Conservation (phyloP, 2,888 invertebrate genomes). For the Adela reaumurella region DNA sequence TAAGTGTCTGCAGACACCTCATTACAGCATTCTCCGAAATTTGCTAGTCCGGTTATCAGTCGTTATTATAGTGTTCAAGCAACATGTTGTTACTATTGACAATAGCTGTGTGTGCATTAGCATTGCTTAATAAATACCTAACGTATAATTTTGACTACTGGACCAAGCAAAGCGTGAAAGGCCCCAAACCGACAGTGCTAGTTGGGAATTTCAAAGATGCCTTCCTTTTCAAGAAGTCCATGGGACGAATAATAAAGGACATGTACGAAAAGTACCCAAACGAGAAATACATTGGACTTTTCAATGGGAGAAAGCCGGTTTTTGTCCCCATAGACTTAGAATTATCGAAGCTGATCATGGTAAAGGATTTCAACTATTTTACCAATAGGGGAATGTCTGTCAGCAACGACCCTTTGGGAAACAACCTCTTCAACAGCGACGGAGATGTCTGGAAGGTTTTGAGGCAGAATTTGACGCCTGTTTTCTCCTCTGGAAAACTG, state of each 20-base stretch:
- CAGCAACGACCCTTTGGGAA: background rate
- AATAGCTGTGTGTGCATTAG: background rate
- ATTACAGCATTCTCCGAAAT: too few species aligned
- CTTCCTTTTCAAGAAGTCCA: background rate
- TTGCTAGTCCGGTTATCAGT: too few species aligned
- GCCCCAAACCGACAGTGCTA: conserved; percentile 2
- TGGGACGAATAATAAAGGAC: conserved; percentile 4
- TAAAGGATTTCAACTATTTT: conserved; percentile 5
- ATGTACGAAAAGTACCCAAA: conserved; percentile 6
- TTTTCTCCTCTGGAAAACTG: conserved; percentile 2
- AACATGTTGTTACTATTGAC: background rate
- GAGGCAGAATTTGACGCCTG: conserved; percentile 2
- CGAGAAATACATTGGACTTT: conserved; percentile 6
- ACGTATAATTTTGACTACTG: conserved; percentile 5
- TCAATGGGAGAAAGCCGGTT: conserved; percentile 7
- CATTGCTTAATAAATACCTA: background rate
- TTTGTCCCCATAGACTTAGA: conserved; percentile 3
- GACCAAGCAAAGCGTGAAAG: conserved; percentile 5
- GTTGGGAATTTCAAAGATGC: conserved; percentile 7
- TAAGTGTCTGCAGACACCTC: too few species aligned
- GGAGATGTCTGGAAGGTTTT: conserved; percentile 2
- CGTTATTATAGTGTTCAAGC: too few species aligned
- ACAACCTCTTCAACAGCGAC: conserved; percentile 2
- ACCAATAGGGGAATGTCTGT: background rate
- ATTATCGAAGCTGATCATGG: conserved; percentile 1